Evolutionary conservation across 2,888 invertebrate genomes (phyloP).

Genomic region (Seira ritae): DNA sequence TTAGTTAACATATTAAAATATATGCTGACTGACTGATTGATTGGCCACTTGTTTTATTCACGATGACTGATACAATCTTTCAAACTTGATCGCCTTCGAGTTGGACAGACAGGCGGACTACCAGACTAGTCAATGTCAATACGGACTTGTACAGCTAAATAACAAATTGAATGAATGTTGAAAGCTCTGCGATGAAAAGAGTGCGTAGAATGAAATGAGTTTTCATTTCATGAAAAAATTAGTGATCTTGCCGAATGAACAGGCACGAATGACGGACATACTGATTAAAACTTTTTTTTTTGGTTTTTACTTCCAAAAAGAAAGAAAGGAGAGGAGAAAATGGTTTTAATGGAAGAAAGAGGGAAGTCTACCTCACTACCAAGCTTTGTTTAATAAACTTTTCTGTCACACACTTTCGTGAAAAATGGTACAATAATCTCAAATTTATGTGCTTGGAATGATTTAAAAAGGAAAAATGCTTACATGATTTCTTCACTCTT

Average conservation of each 20-base stretch:
- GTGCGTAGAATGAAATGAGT: background rate
- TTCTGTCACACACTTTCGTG: too few species aligned
- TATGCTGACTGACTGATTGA: too few species aligned
- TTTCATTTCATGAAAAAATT: slow-evolving; percentile 8
- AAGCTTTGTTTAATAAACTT: too few species aligned
- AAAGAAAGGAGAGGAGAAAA: background rate
- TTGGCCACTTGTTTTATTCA: too few species aligned
- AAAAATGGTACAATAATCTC: background rate
- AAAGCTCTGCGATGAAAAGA: background rate
- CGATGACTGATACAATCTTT: too few species aligned
- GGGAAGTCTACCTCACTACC: background rate
- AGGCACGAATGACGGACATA: background rate
- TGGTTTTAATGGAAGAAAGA: background rate
- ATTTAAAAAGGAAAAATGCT: background rate
- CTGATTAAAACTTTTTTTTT: background rate
- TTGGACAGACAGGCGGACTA: too few species aligned
- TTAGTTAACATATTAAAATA: too few species aligned
- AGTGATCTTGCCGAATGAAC: background rate
- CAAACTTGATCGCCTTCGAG: too few species aligned
- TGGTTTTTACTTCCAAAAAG: background rate
- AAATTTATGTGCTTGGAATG: background rate
- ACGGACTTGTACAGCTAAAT: too few species aligned
- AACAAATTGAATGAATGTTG: background rate
- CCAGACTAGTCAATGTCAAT: too few species aligned
- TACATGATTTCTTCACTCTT: too few species aligned